Base-by-base conservation (phyloP, 2,888 invertebrate species). In the Clistopyga incitator region DNA sequence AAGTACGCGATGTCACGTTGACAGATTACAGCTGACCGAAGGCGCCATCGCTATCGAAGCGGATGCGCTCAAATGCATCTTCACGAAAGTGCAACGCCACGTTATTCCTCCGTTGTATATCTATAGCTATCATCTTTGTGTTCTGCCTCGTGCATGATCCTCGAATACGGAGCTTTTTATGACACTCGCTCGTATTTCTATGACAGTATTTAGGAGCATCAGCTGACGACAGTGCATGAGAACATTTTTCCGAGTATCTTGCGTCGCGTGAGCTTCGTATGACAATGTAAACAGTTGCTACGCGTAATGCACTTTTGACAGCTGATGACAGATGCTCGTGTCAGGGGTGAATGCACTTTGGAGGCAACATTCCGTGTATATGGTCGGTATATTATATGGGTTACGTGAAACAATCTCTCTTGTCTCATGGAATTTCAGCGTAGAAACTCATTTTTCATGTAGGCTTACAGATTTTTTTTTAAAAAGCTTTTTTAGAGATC, bases 21-120 rank as follows among this genome's bases (percentile, higher is more conserved):
- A 78, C 82, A 78, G 82, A 47, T 82, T 70, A 75, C 82, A 82
- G 75, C 82, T 82, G 78, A 74, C 59, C 45, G 52, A 11, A 25
- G 23, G 56, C 68, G 78, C 78, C 50, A 70, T 82, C 11, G 25
- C 42, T 52, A 45, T 29, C 45, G 38, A 52, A 8, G 45, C 18
- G 82, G 74, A 70, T 78, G 70, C 78, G 82, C 78, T 82, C 78
- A 56, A 47, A 74, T 38, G 78, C 45, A 68, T 29, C 13, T 10
- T 3, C 3, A 72, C 6, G 45, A 18, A 76, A 68, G n/a, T 82
- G 72, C 72, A 82, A 47, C 68, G 70, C 64, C 78, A 70, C 72
- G 61, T 68, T 61, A 68, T 64, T 29, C 23, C 38, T 25, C 42
- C 1, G 8, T 0, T 67, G 42, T 75, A 75, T 70, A 34, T 3